Base-by-base conservation (phyloP, 2,113 vertebrate genomes). In the Taxidea taxus region DNA sequence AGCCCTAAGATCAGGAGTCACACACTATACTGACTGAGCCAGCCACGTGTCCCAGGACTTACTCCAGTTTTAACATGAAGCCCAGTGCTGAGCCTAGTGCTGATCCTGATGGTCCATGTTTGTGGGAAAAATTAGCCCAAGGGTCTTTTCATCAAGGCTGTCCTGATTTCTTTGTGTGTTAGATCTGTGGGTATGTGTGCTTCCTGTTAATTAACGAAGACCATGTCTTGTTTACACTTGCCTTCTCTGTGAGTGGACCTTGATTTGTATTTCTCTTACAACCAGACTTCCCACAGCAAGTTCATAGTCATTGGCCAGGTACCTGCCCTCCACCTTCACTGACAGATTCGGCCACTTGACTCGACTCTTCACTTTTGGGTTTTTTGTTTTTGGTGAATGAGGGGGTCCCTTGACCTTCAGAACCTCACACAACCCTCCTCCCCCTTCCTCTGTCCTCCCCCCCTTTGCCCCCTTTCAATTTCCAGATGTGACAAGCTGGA, bases 401-500 rank as follows among this genome's bases (percentile, higher is more conserved):
- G 89, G 96, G 92, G 82, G 89, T 94, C 90, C 89, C 39, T 83
- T 84, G 90, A 64, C 95, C 96, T 77, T 96, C 82, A 94, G 97
- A 96, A 92, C 94, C 93, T 98, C 93, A 98, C 85, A 54, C 75
- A 39, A 81, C 93, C 87, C 90, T 56, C 78, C 70, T 81, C 49
- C 56, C 54, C 96, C 42, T 29, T 81, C 51, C 88, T 92, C 47
- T 93, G 70, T 37, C 85, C 90, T 80, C 44, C 44, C 96, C 96
- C 81, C 84, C 27, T n/a, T 18, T 87, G 91, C 95, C 95, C 77
- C 91, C 95, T 92, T 97, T 93, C 89, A 39, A 77, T 90, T 98
- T 98, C 88, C 98, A 99, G 99, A 99, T 99, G 99, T 99, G 98
- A 99, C 99, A 15, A 99, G 99, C 98, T 99, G 99, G 99, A 99